These are phyloP conservation scores for Siniperca scherzeri DNA, from an alignment of 2,797 vertebrate species.

Conservation along the genomic window DNA sequence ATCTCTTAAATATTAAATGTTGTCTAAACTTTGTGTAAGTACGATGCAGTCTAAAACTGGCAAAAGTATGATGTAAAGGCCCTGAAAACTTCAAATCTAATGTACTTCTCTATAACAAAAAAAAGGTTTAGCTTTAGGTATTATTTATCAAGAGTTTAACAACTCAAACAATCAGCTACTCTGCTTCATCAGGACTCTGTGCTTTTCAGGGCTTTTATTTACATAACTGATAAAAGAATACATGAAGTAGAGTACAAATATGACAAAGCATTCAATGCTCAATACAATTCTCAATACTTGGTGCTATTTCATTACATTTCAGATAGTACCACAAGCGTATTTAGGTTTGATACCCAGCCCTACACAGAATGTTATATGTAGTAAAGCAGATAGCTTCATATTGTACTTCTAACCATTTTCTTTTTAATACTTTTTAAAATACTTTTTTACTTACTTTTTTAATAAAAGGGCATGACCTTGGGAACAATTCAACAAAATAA, in stretches of 20 bases:
- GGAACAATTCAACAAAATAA: not conserved
- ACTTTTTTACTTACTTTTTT: not conserved
- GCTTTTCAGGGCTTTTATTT: not conserved
- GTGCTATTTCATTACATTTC: not conserved
- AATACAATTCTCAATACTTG: no score
- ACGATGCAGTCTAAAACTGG: not conserved
- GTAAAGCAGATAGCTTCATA: not conserved
- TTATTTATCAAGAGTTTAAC: not conserved
- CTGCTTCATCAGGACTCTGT: no score
- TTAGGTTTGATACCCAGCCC: not conserved
- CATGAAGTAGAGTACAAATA: not conserved
- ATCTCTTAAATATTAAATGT: not conserved
- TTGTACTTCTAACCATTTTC: not conserved
- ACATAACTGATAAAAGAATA: not conserved
- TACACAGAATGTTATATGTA: not conserved
- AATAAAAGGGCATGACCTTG: not conserved
- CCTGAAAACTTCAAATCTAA: no score
- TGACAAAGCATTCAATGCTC: not conserved
- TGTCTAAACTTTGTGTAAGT: not conserved
- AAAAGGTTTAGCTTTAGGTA: not conserved
- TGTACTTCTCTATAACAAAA: not conserved
- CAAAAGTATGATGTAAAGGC: no score
- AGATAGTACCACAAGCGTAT: not conserved
- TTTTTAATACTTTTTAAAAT: no score
- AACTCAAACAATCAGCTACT: no score